Base-by-base conservation (phyloP, 2,888 invertebrate species). In the Sinelater perroti region DNA sequence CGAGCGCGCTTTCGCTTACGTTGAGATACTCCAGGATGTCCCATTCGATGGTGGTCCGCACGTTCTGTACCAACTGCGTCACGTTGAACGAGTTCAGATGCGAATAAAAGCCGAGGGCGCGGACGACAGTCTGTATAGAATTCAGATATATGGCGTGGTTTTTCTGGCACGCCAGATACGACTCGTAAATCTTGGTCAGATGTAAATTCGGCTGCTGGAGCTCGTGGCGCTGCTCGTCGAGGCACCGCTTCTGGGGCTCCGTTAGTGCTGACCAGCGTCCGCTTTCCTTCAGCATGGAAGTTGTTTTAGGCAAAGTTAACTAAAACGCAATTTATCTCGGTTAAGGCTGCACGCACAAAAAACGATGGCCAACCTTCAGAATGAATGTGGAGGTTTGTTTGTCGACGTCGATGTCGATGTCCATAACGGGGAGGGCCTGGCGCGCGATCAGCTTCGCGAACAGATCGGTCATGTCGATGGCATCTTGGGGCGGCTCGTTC, bases 381-480 rank as follows among this genome's bases (percentile, higher is more conserved):
- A 67, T 63, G 16, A 66, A 68, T 10, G 60, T 62, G 1, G 62
- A 58, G 6, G 63, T 55, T 10, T 61, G 24, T 14, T 53, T 51
- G 45, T 69, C 70, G 11, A 70, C 54, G 36, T 67, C 70, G 18
- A 70, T 24, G 5, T 64, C 64, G 1, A 70, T 56, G 26, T 70
- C 66, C 40, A 71, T 65, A 20, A 70, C 42, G 4, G 67, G 68
- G 56, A 70, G 62, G 1, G 70, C 65, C 18, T 66, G 63, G 7
- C 62, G 54, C 20, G 67, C 17, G 26, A 70, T 56, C 35, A 70
- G 42, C 30, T 69, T 60, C n/a, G 69, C 61, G 26, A 71, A 61
- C 14, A 70, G 49, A 8, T 61, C 56, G 3, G 71, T 71, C 6
- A 71, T 24, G 38, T 68, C 61, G 2, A 50, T 36, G 1, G 5